Base-by-base conservation (phyloP, 2,113 vertebrate species). In the Panthera uncia region DNA sequence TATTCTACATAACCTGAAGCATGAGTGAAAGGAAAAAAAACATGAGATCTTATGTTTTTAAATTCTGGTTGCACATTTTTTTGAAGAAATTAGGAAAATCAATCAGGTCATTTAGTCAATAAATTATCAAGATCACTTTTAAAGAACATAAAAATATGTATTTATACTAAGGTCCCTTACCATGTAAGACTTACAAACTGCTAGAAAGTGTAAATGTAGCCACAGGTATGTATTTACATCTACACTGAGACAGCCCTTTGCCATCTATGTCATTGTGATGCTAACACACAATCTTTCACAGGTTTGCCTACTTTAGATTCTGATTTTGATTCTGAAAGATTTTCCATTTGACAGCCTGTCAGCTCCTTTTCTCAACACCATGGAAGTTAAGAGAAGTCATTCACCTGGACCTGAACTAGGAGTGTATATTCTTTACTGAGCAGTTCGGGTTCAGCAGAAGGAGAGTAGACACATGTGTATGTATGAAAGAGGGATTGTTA, bases 401-500 rank as follows among this genome's bases (percentile, higher is more conserved):
- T 50, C 45, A 1, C 1, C 2, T 68, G 36, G 71, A 7, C 36
- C 38, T 79, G 4, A 48, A 18, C 19, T 7, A 65, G 7, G 11
- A 7, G 7, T 71, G 1, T 2, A 10, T 36, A 50, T n/a, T 63
- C 5, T 7, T 96, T 50, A 48, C 4, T 38, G n/a, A 95, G 27
- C 15, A 76, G 2, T 0, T 84, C 19, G 21, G 74, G 4, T 38
- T 19, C 11, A 31, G n/a, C 8, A 10, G 5, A n/a, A 57, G 25
- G 16, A 73, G 15, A 76, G 6, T 2, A 38, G 36, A 68, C 7
- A 1, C 2, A 1, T 18, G 8, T 11, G 1, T 6, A 4, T 18
- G 21, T 6, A 4, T 18, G 21, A 74, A 65, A 89, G 27, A 11
- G 8, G 1, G 7, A 0, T 3, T 7, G 0, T 36, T 16, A 38